Percentiles rank a stretch among this genome's conserved stretches.
phyloP scores from a whole-genome alignment of 1,140 invertebrate species.

The Formica exsecta region DNA sequence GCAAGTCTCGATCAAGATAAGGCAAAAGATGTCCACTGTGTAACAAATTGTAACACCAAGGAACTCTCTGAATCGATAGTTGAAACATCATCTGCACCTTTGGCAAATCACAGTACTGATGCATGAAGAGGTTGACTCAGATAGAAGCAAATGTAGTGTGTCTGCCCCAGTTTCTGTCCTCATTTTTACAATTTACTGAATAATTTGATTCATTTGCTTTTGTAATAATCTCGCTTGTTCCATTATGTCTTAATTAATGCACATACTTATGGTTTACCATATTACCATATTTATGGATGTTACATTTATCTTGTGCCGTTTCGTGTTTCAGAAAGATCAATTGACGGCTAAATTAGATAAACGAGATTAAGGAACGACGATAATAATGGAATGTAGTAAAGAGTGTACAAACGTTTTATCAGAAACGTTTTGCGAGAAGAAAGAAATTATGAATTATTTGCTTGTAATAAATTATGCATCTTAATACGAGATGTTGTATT shows the following conservation, averaged over 20 bases:
- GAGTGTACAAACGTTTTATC: slow-evolving; percentile 10
- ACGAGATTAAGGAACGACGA: background rate
- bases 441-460: background rate
- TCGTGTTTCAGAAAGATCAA: slow-evolving; percentile 60
- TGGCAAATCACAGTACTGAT: slow-evolving; percentile 32
- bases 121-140: background rate
- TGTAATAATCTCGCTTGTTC: background rate
- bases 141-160: slow-evolving; percentile 55
- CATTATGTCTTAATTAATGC: background rate
- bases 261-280: background rate
- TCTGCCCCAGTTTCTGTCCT: no score
- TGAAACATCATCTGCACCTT: slow-evolving; percentile 12
- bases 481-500: background rate
- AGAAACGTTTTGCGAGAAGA: background rate
- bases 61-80: slow-evolving; percentile 37
- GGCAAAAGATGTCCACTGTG: background rate
- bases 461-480: slow-evolving; percentile 28
- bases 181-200: background rate
- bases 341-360: slow-evolving; percentile 36
- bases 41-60: slow-evolving; percentile 31
- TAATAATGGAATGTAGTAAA: slow-evolving; percentile 11
- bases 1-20: slow-evolving; percentile 4
- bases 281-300: background rate
- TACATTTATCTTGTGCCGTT: background rate
- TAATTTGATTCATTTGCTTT: background rate